Evolutionary conservation across 1,140 invertebrate genomes (phyloP).

Genomic region (Microplitis demolitor): DNA sequence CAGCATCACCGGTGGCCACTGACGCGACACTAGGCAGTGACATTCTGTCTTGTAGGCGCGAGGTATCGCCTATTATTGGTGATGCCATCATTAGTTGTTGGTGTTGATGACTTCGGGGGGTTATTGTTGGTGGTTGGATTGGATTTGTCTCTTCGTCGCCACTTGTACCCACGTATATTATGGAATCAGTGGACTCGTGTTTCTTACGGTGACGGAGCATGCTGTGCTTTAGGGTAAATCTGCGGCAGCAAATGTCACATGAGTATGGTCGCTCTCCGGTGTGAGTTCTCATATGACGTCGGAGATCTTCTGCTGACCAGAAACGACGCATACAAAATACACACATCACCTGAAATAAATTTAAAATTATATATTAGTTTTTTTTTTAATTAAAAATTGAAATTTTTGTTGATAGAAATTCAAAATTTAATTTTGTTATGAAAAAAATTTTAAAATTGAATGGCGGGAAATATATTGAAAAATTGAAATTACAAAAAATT

Average conservation of each 20-base stretch:
- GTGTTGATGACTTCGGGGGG: slow-evolving; percentile 47
- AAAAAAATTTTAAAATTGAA: no score
- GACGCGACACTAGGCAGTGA: slow-evolving; percentile 49
- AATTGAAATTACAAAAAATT: no score
- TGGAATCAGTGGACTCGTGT: slow-evolving; percentile 64
- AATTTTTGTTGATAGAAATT: no score
- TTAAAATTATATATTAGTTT: background rate
- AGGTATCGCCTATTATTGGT: slow-evolving; percentile 34
- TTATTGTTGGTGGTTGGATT: slow-evolving; percentile 60
- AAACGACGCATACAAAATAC: slow-evolving; percentile 90
- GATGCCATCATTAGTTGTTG: slow-evolving; percentile 34
- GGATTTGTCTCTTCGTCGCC: slow-evolving; percentile 58
- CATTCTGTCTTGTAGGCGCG: slow-evolving; percentile 42
- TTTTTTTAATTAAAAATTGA: background rate
- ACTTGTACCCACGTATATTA: slow-evolving; percentile 52
- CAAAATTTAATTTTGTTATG: background rate
- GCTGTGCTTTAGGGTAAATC: slow-evolving; percentile 91
- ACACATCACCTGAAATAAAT: slow-evolving; percentile 75
- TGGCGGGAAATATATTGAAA: no score
- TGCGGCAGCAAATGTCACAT: slow-evolving; percentile 79
- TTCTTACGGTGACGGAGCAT: slow-evolving; percentile 91
- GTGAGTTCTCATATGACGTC: slow-evolving; percentile 89
- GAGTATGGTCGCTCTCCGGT: slow-evolving; percentile 81
- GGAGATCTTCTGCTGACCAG: slow-evolving; percentile 91
- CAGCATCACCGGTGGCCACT: slow-evolving; percentile 52